Percentiles rank a stretch among this genome's conserved stretches.
Conservation (phyloP, 64 coral and sea anemone genomes). For the Cladopsammia gracilis region DNA sequence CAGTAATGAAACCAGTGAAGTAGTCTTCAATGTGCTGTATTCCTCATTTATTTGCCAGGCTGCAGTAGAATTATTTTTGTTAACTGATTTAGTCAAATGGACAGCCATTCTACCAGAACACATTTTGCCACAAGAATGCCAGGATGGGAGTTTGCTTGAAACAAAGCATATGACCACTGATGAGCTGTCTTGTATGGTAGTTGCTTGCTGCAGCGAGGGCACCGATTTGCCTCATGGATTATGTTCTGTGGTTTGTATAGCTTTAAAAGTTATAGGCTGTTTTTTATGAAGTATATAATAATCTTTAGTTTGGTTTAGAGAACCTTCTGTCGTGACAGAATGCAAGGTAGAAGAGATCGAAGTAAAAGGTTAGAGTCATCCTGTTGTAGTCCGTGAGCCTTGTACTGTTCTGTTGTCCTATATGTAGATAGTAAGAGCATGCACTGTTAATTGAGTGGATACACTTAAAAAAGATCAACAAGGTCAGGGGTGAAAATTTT, state of each 20-base stretch:
- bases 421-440: constrained; percentile 30
- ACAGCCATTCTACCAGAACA: constrained; percentile 21
- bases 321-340: background rate
- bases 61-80: constrained; percentile 52
- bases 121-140: background rate
- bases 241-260: constrained; percentile 41
- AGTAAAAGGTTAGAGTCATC: background rate
- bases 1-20: constrained; percentile 62
- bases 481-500: background rate
- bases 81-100: constrained; percentile 58
- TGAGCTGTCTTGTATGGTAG: background rate
- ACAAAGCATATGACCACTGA: background rate
- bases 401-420: background rate
- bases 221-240: background rate
- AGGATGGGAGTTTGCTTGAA: background rate
- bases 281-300: constrained; percentile 42
- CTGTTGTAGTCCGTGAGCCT: constrained; percentile 18
- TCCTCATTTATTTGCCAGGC: constrained; percentile 32
- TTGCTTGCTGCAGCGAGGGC: background rate
- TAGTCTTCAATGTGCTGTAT: background rate
- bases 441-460: background rate
- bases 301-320: constrained; percentile 3
- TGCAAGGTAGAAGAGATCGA: background rate
- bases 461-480: background rate
- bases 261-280: constrained; percentile 43